These are phyloP conservation scores for Drosophila flavopinicola DNA, from an alignment of 2,888 invertebrate species.

Conservation along the genomic window DNA sequence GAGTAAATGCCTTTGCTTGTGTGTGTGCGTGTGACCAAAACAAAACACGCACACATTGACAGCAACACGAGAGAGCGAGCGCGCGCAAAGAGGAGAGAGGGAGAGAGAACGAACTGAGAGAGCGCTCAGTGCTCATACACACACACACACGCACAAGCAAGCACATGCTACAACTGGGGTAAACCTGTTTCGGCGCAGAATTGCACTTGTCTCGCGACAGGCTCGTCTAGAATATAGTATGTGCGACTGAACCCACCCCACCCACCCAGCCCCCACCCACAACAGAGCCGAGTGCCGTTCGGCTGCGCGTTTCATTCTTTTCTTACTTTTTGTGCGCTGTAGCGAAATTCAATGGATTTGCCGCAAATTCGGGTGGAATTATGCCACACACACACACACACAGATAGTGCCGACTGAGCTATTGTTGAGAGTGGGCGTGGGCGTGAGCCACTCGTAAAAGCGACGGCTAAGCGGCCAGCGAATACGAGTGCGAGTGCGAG, in stretches of 20 bases:
- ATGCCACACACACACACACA: slow-evolving; percentile 58
- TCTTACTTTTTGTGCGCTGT: slow-evolving; percentile 73
- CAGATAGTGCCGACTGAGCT: slow-evolving; percentile 18
- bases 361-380: slow-evolving; percentile 81
- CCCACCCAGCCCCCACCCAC: not conserved
- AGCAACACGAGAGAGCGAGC: slow-evolving; percentile 26
- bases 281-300: slow-evolving; percentile 42
- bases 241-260: not conserved
- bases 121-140: slow-evolving; percentile 7
- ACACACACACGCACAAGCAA: slow-evolving; percentile 21
- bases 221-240: slow-evolving; percentile 32
- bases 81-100: slow-evolving; percentile 18
- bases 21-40: slow-evolving; percentile 78
- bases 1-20: slow-evolving; percentile 15
- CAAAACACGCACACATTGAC: slow-evolving; percentile 74
- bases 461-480: slow-evolving; percentile 40
- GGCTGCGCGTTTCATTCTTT: slow-evolving; percentile 67
- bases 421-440: slow-evolving; percentile 70
- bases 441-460: slow-evolving; percentile 56
- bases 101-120: slow-evolving; percentile 42
- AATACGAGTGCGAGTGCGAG: slow-evolving; percentile 65
- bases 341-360: slow-evolving; percentile 78
- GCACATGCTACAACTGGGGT: slow-evolving; percentile 25
- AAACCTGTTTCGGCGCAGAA: slow-evolving; percentile 75
- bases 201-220: slow-evolving; percentile 71